These are phyloP conservation scores for Limnodromus scolopaceus DNA, from an alignment of 2,797 vertebrate genomes.

Conservation along the genomic window DNA sequence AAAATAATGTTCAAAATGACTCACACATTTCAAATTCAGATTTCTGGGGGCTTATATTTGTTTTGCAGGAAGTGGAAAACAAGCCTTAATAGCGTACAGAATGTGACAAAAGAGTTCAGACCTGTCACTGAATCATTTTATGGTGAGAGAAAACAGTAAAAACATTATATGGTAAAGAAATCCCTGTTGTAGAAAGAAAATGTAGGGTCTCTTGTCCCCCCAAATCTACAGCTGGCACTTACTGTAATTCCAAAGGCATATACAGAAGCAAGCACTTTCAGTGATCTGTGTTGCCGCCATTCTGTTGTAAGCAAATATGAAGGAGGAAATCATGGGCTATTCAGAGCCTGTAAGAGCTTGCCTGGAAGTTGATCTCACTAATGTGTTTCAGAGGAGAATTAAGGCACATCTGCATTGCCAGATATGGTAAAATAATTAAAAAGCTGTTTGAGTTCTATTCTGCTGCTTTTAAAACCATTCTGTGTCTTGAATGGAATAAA, in stretches of 20 bases:
- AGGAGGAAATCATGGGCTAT: not conserved
- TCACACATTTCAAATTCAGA: not conserved
- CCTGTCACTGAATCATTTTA: not conserved
- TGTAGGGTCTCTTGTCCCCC: not conserved
- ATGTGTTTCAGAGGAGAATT: not conserved
- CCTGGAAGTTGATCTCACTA: not conserved
- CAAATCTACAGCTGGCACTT: not conserved
- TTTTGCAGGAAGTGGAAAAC: not conserved
- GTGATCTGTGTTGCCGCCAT: not conserved
- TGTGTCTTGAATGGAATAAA: not conserved
- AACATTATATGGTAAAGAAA: not conserved
- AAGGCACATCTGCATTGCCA: not conserved
- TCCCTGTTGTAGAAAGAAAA: not conserved
- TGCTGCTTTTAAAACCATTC: not conserved
- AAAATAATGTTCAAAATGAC: constrained; percentile 10
- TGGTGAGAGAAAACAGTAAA: not conserved
- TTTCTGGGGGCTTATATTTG: not conserved
- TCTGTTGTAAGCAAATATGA: not conserved
- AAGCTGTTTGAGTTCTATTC: not conserved
- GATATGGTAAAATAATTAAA: not conserved
- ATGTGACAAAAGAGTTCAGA: not conserved
- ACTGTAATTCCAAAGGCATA: not conserved
- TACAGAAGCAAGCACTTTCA: not conserved
- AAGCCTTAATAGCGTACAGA: not conserved
- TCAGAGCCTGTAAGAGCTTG: not conserved